A percentile compares a stretch with the other conserved stretches of the same genome.
phyloP scores from a whole-genome alignment of 2,113 vertebrate genomes.

The Callospermophilus lateralis region DNA sequence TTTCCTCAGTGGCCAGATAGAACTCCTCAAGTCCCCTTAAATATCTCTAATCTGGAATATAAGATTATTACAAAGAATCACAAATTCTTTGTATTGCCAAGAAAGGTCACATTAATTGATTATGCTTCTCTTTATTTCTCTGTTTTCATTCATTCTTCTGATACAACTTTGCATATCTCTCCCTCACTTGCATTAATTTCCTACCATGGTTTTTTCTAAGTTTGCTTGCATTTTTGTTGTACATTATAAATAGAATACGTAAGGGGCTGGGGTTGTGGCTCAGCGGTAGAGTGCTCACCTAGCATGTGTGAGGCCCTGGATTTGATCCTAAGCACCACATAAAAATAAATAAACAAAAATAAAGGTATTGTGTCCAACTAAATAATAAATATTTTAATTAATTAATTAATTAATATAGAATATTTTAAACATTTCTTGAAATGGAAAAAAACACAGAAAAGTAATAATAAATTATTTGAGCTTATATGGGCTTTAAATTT shows the following conservation, averaged over 20 bases:
- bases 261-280: no score
- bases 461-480: neutral
- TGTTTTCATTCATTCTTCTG: neutral
- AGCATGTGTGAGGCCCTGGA: no score
- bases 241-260: neutral
- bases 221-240: neutral
- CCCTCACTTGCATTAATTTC: neutral
- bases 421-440: slow-evolving; percentile 41
- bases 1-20: neutral
- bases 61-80: neutral
- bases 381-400: no score
- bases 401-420: neutral
- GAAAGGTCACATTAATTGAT: neutral
- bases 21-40: neutral
- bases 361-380: no score
- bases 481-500: neutral
- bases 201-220: neutral
- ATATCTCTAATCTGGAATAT: neutral
- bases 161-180: neutral
- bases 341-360: no score
- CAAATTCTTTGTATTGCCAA: neutral
- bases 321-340: no score
- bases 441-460: neutral
- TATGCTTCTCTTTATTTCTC: neutral
- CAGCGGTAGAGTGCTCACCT: no score